These are phyloP conservation scores for Drosophila prolongata DNA, from an alignment of 2,888 invertebrate species.

Conservation along the genomic window DNA sequence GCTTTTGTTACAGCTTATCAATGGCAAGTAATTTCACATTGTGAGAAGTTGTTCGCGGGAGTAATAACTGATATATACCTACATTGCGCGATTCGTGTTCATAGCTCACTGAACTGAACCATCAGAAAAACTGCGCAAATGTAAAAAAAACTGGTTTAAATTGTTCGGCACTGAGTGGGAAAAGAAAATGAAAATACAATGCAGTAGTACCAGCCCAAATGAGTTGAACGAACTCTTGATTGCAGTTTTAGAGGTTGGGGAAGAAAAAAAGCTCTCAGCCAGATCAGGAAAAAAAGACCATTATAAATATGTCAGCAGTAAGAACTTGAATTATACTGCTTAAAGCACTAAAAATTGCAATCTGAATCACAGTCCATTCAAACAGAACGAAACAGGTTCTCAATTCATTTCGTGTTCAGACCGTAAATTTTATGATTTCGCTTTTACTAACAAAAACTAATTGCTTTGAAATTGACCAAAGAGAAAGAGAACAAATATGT, in stretches of 20 bases:
- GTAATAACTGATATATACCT: not conserved
- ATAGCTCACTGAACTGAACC: constrained; percentile 36
- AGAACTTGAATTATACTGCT: constrained; percentile 6
- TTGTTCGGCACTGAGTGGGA: constrained; percentile 21
- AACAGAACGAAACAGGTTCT: constrained; percentile 17
- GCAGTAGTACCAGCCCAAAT: constrained; percentile 13
- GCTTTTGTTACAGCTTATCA: constrained; percentile 28
- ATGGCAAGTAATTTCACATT: constrained; percentile 30
- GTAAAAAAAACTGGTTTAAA: constrained; percentile 39
- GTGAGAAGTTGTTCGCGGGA: constrained; percentile 19
- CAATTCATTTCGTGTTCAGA: constrained; percentile 27
- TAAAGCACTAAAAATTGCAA: constrained; percentile 11
- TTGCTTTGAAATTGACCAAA: constrained; percentile 11
- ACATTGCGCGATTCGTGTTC: constrained; percentile 22
- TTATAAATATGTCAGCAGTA: not conserved
- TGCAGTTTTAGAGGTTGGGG: constrained; percentile 5
- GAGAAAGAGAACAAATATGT: not conserved
- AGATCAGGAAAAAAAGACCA: not conserved
- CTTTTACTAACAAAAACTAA: constrained; percentile 31
- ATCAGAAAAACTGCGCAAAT: constrained; percentile 29
- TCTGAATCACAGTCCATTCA: constrained; percentile 2
- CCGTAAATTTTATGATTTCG: constrained; percentile 24
- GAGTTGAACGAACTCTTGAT: constrained; percentile 39
- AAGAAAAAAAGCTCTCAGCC: not conserved
- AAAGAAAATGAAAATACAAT: constrained; percentile 12